Evolutionary conservation across 1,140 invertebrate species (phyloP).

Genomic region (Maniola jurtina): DNA sequence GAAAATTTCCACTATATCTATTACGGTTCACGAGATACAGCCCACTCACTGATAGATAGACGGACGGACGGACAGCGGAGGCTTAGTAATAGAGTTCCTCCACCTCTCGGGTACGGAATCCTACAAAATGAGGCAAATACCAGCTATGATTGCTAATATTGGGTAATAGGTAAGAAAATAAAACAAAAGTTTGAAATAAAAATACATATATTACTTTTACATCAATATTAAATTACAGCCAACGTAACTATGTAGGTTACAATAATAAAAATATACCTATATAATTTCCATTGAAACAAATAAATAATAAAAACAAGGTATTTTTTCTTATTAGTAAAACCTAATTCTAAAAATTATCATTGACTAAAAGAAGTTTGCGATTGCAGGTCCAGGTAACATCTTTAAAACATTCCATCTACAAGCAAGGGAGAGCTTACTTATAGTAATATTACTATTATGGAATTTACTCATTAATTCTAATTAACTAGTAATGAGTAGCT

Average conservation of each 20-base stretch:
- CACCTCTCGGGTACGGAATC: no score
- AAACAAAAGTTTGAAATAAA: slow-evolving; percentile 68
- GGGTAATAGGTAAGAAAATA: slow-evolving; percentile 23
- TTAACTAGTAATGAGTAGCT: slow-evolving; percentile 68
- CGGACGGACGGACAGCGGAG: no score
- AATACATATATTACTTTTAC: slow-evolving; percentile 79
- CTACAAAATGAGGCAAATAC: no score
- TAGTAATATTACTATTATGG: slow-evolving; percentile 67
- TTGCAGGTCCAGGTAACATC: slow-evolving; percentile 72
- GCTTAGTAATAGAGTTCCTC: no score
- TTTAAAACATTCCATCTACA: slow-evolving; percentile 72
- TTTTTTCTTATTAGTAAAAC: slow-evolving; percentile 72
- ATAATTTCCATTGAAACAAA: slow-evolving; percentile 77
- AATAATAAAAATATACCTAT: slow-evolving; percentile 79
- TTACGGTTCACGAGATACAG: no score
- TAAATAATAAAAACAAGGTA: slow-evolving; percentile 78
- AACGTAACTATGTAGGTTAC: slow-evolving; percentile 76
- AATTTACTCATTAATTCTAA: slow-evolving; percentile 73
- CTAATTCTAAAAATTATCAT: slow-evolving; percentile 75
- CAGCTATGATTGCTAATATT: no score
- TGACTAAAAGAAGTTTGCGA: slow-evolving; percentile 72
- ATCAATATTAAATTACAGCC: slow-evolving; percentile 78
- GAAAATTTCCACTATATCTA: no score
- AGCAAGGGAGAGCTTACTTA: slow-evolving; percentile 74
- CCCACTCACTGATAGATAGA: no score